Percentiles rank a stretch among this genome's conserved stretches.
Evolutionary conservation across 37 sponge, comb jelly and placozoan genomes (phyloP).

Genomic region (Aplysina aerophoba): DNA sequence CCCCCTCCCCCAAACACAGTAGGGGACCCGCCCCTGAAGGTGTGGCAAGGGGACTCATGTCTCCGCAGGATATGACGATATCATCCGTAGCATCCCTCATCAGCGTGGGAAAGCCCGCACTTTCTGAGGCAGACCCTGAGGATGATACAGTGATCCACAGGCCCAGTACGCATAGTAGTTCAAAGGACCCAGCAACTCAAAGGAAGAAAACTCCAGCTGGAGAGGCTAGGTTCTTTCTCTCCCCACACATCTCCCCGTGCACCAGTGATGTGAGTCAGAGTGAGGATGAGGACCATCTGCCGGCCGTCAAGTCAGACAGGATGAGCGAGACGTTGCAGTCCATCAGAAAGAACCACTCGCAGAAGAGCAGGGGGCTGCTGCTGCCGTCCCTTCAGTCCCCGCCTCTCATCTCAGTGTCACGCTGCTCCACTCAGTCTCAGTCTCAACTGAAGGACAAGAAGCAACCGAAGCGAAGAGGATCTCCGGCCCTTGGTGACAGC

Average conservation of each 20-base stretch:
- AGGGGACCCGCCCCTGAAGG: not conserved
- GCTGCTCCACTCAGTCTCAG: conserved; percentile 22
- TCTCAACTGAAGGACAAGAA: no score
- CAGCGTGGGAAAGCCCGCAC: not conserved
- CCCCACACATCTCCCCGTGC: conserved; percentile 22
- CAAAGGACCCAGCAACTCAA: not conserved
- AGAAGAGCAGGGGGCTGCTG: no score
- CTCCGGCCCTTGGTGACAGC: not conserved
- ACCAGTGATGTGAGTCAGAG: conserved; percentile 2
- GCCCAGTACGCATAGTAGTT: not conserved
- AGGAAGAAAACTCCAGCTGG: not conserved
- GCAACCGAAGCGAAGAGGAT: not conserved
- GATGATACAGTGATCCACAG: not conserved
- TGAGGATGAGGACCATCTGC: not conserved
- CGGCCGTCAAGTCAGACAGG: not conserved
- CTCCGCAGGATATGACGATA: conserved; percentile 7
- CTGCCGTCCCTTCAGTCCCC: conserved; percentile 5
- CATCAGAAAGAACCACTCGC: not conserved
- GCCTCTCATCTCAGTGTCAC: conserved; percentile 49
- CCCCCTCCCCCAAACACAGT: not conserved
- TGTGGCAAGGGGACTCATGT: not conserved
- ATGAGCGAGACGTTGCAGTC: not conserved
- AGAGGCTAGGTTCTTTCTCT: conserved; percentile 13
- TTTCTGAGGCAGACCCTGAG: not conserved
- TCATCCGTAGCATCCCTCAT: conserved; percentile 18